These are phyloP conservation scores for Eilema sororculum DNA, from an alignment of 2,888 invertebrate species.

Conservation along the genomic window DNA sequence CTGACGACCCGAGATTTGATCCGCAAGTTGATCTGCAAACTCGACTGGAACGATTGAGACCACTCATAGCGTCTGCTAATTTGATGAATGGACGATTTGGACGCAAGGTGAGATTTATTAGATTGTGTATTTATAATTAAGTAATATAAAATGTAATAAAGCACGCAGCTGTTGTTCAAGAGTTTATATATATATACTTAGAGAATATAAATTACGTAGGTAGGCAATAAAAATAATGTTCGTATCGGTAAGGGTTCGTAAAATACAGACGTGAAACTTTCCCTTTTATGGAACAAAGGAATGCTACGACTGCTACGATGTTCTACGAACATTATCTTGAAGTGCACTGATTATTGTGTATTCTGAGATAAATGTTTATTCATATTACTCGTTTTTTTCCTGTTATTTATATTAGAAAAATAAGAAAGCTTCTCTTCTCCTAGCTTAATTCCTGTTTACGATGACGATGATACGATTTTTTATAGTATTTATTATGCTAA, in stretches of 20 bases:
- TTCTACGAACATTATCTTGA: neutral
- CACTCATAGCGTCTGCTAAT: slow-evolving; percentile 90
- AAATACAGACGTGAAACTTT: neutral
- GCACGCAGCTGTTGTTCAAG: neutral
- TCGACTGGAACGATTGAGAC: slow-evolving; percentile 79
- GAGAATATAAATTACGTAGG: neutral
- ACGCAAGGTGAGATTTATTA: slow-evolving; percentile 87
- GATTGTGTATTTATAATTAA: neutral
- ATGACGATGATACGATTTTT: too few relatives aligned
- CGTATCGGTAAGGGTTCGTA: neutral
- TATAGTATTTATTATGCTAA: too few relatives aligned
- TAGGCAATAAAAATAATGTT: neutral
- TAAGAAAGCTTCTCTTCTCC: too few relatives aligned
- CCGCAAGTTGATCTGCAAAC: slow-evolving; percentile 82
- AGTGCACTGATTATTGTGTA: neutral
- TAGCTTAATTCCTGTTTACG: too few relatives aligned
- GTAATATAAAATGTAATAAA: neutral
- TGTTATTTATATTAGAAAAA: too few relatives aligned
- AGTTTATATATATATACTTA: neutral
- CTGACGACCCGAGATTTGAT: slow-evolving; percentile 84
- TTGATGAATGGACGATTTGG: slow-evolving; percentile 93
- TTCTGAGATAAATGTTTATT: too few relatives aligned
- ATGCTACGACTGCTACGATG: slow-evolving; percentile 13
- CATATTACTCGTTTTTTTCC: too few relatives aligned
- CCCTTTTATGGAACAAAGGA: neutral